Conservation (phyloP, 1,140 invertebrate genomes). For the Drosophila aff. region DNA sequence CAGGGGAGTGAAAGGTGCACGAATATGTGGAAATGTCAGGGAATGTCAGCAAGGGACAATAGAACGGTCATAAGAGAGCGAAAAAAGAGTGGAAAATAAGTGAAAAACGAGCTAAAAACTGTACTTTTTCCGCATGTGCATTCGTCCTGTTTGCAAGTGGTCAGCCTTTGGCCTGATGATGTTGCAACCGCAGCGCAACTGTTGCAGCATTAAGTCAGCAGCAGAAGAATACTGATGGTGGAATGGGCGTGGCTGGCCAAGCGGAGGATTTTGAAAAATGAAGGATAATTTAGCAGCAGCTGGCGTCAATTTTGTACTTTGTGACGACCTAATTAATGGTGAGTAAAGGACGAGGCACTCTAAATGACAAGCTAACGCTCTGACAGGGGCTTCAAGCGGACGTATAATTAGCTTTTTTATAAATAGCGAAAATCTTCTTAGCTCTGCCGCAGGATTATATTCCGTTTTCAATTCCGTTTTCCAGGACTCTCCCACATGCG, state of each 20-base stretch:
- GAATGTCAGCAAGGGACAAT: slow-evolving; percentile 60
- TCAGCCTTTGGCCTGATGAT: slow-evolving; percentile 1
- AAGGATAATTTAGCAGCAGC: slow-evolving; percentile 42
- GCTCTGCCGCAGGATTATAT: slow-evolving; percentile 18
- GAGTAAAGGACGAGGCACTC: slow-evolving; percentile 15
- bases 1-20: slow-evolving; percentile 19
- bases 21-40: slow-evolving; percentile 53
- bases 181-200: slow-evolving; percentile 47
- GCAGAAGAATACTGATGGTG: neutral
- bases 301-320: slow-evolving; percentile 9
- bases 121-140: slow-evolving; percentile 39
- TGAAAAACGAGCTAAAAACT: slow-evolving; percentile 21
- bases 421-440: slow-evolving; percentile 21
- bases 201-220: slow-evolving; percentile 44
- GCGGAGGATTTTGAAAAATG: slow-evolving; percentile 37
- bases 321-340: slow-evolving; percentile 26
- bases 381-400: slow-evolving; percentile 1
- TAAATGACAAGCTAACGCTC: neutral
- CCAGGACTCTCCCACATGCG: neutral
- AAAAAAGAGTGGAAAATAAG: slow-evolving; percentile 5
- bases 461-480: slow-evolving; percentile 4
- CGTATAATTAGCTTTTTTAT: slow-evolving; percentile 22
- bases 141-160: neutral
- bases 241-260: slow-evolving; percentile 41
- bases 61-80: slow-evolving; percentile 16